Percentiles rank a stretch among this genome's conserved stretches.
These are phyloP conservation scores for Garrulus glandarius DNA, from an alignment of 2,797 vertebrate genomes.

Conservation along the genomic window DNA sequence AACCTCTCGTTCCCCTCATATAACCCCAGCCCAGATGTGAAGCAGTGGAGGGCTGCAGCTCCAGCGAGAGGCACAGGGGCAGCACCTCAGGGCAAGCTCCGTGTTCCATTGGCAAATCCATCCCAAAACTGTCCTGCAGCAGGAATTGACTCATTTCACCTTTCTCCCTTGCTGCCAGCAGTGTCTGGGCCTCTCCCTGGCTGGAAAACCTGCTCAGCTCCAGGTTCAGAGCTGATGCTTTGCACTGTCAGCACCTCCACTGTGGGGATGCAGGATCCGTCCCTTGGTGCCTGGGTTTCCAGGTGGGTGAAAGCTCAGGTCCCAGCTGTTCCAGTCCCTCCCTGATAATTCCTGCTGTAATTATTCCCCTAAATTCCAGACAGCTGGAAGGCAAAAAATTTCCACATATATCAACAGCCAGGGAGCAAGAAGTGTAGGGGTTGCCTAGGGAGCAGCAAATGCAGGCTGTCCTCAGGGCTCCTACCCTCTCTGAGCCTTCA, in stretches of 20 bases:
- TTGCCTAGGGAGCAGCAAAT: neutral
- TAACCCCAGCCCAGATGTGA: constrained; percentile 9
- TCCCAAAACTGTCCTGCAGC: neutral
- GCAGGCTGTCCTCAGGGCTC: neutral
- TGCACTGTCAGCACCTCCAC: neutral
- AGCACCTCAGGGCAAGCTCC: neutral
- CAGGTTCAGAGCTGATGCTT: neutral
- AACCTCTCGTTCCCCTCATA: neutral
- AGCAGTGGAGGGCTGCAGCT: neutral
- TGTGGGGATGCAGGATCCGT: fast-evolving
- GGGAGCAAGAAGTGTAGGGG: neutral
- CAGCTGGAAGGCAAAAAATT: neutral
- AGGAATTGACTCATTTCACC: neutral
- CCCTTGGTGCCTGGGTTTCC: neutral
- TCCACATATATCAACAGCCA: neutral
- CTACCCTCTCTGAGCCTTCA: neutral
- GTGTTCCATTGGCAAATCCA: fast-evolving
- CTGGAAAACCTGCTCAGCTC: neutral
- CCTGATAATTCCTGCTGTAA: neutral
- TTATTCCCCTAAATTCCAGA: constrained; percentile 8
- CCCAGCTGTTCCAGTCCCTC: neutral
- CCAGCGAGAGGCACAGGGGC: neutral
- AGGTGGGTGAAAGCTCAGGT: constrained; percentile 13
- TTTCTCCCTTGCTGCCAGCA: neutral
- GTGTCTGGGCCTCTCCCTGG: neutral